A percentile compares a stretch with the other conserved stretches of the same genome.
Conservation (phyloP, 2,113 vertebrate species). For the Dolichotis patagonum region DNA sequence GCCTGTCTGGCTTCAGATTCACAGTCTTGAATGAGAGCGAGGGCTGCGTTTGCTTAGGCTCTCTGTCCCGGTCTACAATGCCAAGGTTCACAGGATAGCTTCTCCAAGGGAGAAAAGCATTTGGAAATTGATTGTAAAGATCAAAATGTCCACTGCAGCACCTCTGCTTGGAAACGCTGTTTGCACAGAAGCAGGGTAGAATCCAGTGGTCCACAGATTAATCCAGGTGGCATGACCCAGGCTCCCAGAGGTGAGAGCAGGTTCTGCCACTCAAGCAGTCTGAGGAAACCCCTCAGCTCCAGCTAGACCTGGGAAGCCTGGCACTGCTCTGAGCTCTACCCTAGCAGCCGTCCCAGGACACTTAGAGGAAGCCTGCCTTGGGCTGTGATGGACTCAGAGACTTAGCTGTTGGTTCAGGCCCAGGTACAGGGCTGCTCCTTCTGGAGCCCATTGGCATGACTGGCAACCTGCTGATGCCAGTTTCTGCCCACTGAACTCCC, state of each 20-base stretch:
- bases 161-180: neutral
- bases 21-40: neutral
- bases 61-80: neutral
- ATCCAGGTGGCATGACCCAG: fast-evolving
- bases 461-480: neutral
- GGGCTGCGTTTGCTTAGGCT: neutral
- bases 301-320: neutral
- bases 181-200: neutral
- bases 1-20: neutral
- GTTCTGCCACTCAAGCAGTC: neutral
- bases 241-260: neutral
- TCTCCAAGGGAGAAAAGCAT: neutral
- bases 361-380: too few species aligned
- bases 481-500: neutral
- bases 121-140: neutral
- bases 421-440: neutral
- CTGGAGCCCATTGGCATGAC: neutral
- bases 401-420: neutral
- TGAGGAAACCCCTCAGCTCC: neutral
- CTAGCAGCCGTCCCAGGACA: neutral
- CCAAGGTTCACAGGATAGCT: neutral
- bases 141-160: neutral
- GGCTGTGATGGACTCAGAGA: neutral
- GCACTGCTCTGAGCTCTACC: neutral
- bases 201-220: neutral